Evolutionary conservation across 2,113 vertebrate genomes (phyloP).

Genomic region (Anser brachyrhynchus): DNA sequence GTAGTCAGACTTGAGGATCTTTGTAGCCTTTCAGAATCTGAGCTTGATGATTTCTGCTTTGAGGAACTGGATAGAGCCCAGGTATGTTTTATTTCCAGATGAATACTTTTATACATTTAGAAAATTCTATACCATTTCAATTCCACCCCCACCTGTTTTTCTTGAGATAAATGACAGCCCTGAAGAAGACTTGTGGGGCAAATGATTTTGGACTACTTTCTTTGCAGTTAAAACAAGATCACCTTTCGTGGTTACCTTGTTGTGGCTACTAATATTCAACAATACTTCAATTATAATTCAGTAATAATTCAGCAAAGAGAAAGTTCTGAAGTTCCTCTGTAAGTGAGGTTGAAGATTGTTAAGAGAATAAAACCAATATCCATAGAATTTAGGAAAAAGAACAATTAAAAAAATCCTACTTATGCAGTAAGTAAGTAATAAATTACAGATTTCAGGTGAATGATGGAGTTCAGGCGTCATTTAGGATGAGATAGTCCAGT

Average conservation of each 20-base stretch:
- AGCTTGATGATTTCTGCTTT: not conserved
- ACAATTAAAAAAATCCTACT: not conserved
- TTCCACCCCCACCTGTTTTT: not conserved
- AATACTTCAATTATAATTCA: not conserved
- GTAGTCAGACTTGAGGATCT: not conserved
- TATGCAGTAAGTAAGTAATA: not conserved
- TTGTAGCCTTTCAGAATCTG: not conserved
- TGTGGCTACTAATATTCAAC: rapidly evolving
- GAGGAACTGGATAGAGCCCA: not conserved
- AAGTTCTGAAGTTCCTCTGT: not conserved
- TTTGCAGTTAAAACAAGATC: not conserved
- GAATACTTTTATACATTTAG: not conserved
- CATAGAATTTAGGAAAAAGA: not conserved
- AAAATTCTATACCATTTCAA: not conserved
- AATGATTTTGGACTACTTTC: not conserved
- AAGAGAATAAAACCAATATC: not conserved
- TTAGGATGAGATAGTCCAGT: not conserved
- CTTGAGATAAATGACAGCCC: too few species aligned
- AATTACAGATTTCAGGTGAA: not conserved
- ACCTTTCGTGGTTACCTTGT: not conserved
- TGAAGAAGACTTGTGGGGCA: not conserved
- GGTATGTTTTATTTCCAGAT: not conserved
- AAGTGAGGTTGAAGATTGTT: not conserved
- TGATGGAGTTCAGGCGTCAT: not conserved
- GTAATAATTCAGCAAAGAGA: not conserved